Percentiles rank a stretch among this genome's conserved stretches.
These are phyloP conservation scores for Toxotes chatareus DNA, from an alignment of 2,113 vertebrate species.

Conservation along the genomic window DNA sequence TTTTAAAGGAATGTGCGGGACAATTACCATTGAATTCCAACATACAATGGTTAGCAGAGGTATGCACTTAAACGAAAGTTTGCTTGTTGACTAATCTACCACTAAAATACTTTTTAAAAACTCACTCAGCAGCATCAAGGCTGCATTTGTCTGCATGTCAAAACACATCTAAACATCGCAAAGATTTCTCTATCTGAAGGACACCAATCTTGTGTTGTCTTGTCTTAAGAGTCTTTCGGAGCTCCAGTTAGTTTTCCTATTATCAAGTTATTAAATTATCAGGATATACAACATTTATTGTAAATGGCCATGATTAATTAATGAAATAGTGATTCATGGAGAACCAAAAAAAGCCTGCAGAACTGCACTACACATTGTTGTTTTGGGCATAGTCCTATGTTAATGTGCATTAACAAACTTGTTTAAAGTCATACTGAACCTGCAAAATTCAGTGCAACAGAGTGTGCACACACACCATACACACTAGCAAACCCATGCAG, in stretches of 20 bases:
- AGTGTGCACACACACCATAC: constrained; percentile 5
- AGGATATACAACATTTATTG: background rate
- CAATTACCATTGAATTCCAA: constrained; percentile 62
- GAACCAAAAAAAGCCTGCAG: background rate
- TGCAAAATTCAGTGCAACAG: constrained; percentile 12
- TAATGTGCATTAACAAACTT: constrained; percentile 11
- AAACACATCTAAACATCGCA: constrained; percentile 52
- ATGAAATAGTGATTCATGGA: background rate
- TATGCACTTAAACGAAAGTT: constrained; percentile 71
- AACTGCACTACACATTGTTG: constrained; percentile 13
- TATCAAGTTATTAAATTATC: constrained; percentile 22
- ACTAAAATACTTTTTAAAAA: constrained; percentile 45
- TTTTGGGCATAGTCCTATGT: background rate
- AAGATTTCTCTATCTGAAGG: constrained; percentile 63
- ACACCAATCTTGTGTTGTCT: constrained; percentile 22
- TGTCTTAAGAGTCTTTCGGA: constrained; percentile 12
- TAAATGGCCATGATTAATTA: background rate
- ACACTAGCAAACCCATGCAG: constrained; percentile 54
- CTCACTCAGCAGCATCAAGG: constrained; percentile 60
- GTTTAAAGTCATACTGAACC: background rate
- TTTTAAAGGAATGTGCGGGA: constrained; percentile 63
- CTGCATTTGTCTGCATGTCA: constrained; percentile 48
- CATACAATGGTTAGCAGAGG: constrained; percentile 52
- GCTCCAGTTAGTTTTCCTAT: constrained; percentile 20
- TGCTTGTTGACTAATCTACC: constrained; percentile 56